These are phyloP conservation scores for Atta cephalotes DNA, from an alignment of 1,140 invertebrate genomes.

Conservation along the genomic window DNA sequence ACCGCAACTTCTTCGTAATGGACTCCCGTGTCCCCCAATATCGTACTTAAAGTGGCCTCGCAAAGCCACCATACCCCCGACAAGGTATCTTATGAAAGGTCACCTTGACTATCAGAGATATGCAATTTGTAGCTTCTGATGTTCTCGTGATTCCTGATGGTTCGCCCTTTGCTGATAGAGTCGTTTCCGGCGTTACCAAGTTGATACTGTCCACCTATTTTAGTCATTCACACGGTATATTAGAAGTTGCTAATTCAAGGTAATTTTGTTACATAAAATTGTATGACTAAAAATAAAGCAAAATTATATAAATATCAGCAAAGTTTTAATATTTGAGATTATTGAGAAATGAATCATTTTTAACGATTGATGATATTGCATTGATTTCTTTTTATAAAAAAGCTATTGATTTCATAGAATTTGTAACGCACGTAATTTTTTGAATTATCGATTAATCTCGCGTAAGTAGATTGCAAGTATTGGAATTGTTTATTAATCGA, in stretches of 20 bases:
- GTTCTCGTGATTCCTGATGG: conserved; percentile 19
- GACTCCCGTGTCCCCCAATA: conserved; percentile 76
- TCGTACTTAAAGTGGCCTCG: conserved; percentile 68
- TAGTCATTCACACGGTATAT: neutral
- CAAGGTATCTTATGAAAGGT: conserved; percentile 59
- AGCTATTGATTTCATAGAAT: neutral
- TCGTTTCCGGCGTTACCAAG: conserved; percentile 31
- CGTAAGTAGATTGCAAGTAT: neutral
- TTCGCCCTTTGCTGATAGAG: conserved; percentile 5
- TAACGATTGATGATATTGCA: neutral
- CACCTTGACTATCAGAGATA: conserved; percentile 69
- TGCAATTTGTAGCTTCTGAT: conserved; percentile 66
- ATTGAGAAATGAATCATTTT: neutral
- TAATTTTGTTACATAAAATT: neutral
- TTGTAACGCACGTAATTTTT: neutral
- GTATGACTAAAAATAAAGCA: neutral
- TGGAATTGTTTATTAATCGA: neutral
- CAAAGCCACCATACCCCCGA: conserved; percentile 40
- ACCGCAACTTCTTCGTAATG: conserved; percentile 82
- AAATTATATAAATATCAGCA: neutral
- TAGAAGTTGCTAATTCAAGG: conserved; percentile 1
- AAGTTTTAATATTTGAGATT: neutral
- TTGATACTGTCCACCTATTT: conserved; percentile 28
- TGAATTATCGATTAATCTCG: neutral
- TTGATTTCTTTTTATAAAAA: neutral